phyloP scores from a whole-genome alignment of 2,113 vertebrate species.

The Hucho hucho region DNA sequence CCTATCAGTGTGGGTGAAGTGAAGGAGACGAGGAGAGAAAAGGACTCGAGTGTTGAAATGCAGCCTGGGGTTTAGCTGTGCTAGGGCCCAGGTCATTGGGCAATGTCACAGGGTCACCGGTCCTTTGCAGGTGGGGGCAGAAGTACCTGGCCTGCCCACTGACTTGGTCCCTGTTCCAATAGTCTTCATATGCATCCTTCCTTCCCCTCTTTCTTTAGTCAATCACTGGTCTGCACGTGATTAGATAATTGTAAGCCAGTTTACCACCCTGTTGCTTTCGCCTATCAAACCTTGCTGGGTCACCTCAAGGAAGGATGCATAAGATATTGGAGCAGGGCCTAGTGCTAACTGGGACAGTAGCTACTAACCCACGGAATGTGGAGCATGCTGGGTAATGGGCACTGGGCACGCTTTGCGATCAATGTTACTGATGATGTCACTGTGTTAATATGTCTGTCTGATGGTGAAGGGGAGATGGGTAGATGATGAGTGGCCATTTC shows the following conservation, averaged over 20 bases:
- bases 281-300: too few species aligned
- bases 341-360: conserved; percentile 36
- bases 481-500: neutral
- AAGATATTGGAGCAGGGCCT: conserved; percentile 17
- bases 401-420: conserved; percentile 40
- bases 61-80: too few species aligned
- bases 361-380: conserved; percentile 58
- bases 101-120: neutral
- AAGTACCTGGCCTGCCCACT: neutral
- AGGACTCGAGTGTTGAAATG: too few species aligned
- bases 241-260: too few species aligned
- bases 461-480: neutral
- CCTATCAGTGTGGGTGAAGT: too few species aligned
- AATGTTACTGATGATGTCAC: conserved; percentile 11
- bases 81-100: neutral
- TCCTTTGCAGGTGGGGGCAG: neutral
- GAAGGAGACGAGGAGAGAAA: too few species aligned
- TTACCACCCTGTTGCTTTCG: too few species aligned
- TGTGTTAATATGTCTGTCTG: conserved; percentile 23
- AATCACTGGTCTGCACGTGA: too few species aligned
- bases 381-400: conserved; percentile 67
- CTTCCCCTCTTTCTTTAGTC: too few species aligned
- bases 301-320: conserved; percentile 15
- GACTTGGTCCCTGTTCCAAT: neutral
- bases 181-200: neutral